Conservation (phyloP, 2,797 vertebrate genomes). For the Pelochelys cantorii region DNA sequence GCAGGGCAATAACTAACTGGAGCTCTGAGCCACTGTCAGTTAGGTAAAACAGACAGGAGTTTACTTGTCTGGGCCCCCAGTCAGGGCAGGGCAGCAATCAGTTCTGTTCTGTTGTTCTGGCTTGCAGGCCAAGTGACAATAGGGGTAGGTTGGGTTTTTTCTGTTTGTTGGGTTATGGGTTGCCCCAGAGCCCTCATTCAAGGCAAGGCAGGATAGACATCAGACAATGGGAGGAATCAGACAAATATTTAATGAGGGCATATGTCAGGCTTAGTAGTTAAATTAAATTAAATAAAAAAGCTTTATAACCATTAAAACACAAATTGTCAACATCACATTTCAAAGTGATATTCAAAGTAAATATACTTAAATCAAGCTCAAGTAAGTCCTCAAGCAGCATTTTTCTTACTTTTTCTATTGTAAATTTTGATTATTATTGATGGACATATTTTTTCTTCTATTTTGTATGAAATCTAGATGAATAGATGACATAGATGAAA, state of each 20-base stretch:
- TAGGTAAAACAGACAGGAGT: too few species aligned
- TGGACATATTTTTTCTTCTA: neutral
- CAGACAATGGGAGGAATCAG: neutral
- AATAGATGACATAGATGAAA: neutral
- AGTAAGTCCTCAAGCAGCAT: neutral
- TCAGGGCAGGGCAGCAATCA: too few species aligned
- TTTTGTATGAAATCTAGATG: neutral
- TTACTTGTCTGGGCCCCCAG: too few species aligned
- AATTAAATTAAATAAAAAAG: neutral
- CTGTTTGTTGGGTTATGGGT: too few species aligned
- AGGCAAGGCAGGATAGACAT: neutral
- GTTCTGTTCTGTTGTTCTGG: too few species aligned
- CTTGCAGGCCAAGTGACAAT: too few species aligned
- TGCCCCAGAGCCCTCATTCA: too few species aligned
- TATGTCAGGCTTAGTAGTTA: too few species aligned
- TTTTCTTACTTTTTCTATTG: neutral
- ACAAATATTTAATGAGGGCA: neutral
- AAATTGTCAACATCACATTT: neutral
- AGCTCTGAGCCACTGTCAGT: too few species aligned
- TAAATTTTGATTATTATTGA: neutral
- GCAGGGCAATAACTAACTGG: too few species aligned
- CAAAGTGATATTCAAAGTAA: neutral
- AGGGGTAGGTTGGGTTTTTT: too few species aligned
- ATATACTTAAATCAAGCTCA: neutral
- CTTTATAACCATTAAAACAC: neutral